Base-by-base conservation (phyloP, 2,113 vertebrate species). In the Neolamprologus cancellatus region DNA sequence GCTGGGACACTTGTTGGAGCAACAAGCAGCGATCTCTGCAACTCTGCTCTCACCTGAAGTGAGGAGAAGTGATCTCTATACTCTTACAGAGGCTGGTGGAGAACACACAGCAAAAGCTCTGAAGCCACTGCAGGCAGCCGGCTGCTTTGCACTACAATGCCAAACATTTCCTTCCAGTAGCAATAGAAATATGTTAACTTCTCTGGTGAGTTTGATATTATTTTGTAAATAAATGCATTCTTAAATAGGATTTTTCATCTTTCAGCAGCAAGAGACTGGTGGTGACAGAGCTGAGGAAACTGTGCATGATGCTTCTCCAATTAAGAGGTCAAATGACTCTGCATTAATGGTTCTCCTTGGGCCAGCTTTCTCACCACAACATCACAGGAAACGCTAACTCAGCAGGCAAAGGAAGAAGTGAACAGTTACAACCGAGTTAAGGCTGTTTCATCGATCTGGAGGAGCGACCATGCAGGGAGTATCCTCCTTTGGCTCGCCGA, bases 381-480 rank as follows among this genome's bases (percentile, higher is more conserved):
- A 71, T 44, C 0, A 44, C 36, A 71, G 36, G 20, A 71, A 71
- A 69, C 20, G 39, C 36, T 36, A 69, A 6, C 36, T 4, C 64
- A 41, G 64, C 39, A 69, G 36, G 12, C 12, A 25, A 25, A 41
- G 64, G 64, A 41, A 41, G 34, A 69, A 69, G 36, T 69, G 0
- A 41, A 41, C 8, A 44, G 36, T 44, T 44, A 2, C 64, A 0
- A 20, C 7, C 0, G 3, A 44, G 20, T 71, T 15, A 44, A 71
- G 0, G 13, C 1, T 1, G 13, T 71, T 44, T 41, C 36, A 41
- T 15, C 0, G 36, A 25, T 20, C n/a, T 4, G 64, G 13, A 25
- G 64, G 64, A 25, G 64, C 36, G 5, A 23, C 13, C n/a, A 1
- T 1, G 36, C 64, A 61, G 57, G 57, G 57, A 61, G 5, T 4